These are phyloP conservation scores for Mohoua ochrocephala DNA, from an alignment of 2,113 vertebrate species.

Conservation along the genomic window DNA sequence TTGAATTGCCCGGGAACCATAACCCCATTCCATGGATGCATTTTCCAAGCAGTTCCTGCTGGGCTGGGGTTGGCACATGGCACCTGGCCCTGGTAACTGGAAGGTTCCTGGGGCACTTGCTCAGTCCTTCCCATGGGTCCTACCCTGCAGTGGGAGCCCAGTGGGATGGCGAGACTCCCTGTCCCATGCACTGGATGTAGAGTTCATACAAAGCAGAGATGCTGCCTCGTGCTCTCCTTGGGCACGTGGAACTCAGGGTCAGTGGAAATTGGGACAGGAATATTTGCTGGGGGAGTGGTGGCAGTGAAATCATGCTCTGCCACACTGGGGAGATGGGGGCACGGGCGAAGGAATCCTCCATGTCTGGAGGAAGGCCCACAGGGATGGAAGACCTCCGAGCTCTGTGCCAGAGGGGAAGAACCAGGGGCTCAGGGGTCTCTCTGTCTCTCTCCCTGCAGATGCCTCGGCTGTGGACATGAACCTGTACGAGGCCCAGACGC, in stretches of 20 bases:
- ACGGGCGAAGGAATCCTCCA: neutral
- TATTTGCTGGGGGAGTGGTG: neutral
- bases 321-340: neutral
- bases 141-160: neutral
- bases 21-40: neutral
- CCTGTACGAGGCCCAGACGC: constrained; percentile 63
- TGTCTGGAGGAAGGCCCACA: neutral
- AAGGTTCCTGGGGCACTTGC: neutral
- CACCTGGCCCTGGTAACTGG: neutral
- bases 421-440: rapidly evolving
- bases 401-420: neutral
- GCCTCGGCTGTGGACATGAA: constrained; percentile 70
- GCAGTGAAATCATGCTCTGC: neutral
- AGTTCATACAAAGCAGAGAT: neutral
- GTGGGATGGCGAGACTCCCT: neutral
- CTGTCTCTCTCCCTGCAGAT: constrained; percentile 29
- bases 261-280: neutral
- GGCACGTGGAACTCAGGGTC: neutral
- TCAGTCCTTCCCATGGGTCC: neutral
- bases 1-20: neutral
- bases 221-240: neutral
- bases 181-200: neutral
- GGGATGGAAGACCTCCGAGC: neutral
- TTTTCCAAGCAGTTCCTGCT: neutral
- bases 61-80: neutral